Conservation (phyloP, 35 echinoderm and acorn worm genomes). For the Heliocidaris erythrogramma region DNA sequence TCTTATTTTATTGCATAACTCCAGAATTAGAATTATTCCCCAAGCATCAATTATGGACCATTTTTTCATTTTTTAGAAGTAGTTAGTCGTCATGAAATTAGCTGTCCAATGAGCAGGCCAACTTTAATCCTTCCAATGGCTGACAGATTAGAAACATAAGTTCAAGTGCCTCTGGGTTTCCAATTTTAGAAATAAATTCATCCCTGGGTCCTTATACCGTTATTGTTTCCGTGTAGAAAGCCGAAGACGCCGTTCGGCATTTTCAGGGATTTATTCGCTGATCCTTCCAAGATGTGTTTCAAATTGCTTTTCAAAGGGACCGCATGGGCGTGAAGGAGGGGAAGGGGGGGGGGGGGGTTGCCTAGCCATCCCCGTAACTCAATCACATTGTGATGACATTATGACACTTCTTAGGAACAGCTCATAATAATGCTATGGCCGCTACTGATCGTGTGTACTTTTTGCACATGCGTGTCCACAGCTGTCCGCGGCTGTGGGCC, state of each 20-base stretch:
- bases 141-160: not conserved
- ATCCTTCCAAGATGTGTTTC: not conserved
- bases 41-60: no score
- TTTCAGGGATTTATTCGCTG: not conserved
- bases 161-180: not conserved
- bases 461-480: no score
- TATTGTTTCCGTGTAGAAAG: not conserved
- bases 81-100: no score
- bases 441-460: no score
- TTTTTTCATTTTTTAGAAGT: no score
- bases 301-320: conserved; percentile 3
- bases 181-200: not conserved
- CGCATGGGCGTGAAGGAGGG: not conserved
- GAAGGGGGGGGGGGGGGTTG: not conserved
- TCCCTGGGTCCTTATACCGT: not conserved
- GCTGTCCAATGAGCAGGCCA: no score
- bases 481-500: no score
- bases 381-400: not conserved
- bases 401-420: no score
- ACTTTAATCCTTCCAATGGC: no score
- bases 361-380: not conserved
- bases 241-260: not conserved
- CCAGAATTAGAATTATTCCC: no score
- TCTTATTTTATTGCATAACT: no score
- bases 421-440: no score